Percentiles rank a stretch among this genome's conserved stretches.
Conservation (phyloP, 1,140 invertebrate genomes). For the Drosophila cardini region DNA sequence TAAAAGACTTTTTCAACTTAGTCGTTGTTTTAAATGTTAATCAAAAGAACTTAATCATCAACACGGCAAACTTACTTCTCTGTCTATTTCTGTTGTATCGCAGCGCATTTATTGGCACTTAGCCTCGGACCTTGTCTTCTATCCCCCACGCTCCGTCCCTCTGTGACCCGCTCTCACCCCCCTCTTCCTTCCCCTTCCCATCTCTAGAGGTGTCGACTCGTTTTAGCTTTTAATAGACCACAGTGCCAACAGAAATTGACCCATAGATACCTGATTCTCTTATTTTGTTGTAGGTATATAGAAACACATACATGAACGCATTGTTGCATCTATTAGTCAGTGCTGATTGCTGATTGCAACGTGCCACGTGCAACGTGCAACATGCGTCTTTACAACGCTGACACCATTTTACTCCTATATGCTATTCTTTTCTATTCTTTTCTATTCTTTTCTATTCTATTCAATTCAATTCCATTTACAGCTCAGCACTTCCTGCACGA, state of each 20-base stretch:
- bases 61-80: background rate
- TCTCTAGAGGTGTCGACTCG: background rate
- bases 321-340: constrained; percentile 34
- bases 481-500: constrained; percentile 57
- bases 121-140: constrained; percentile 24
- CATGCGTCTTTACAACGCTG: constrained; percentile 1
- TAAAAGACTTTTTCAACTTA: constrained; percentile 5
- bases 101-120: constrained; percentile 34
- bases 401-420: constrained; percentile 11
- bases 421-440: background rate
- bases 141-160: background rate
- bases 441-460: background rate
- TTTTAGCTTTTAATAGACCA: constrained; percentile 41
- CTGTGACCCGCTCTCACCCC: no score
- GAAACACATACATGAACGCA: constrained; percentile 25
- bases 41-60: constrained; percentile 32
- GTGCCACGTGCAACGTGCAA: background rate
- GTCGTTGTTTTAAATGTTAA: constrained; percentile 33
- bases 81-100: constrained; percentile 8
- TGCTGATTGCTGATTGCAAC: background rate
- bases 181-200: background rate
- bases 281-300: constrained; percentile 4
- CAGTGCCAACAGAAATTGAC: constrained; percentile 19
- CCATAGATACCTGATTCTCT: background rate
- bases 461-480: constrained; percentile 26